Evolutionary conservation across 37 sponge, comb jelly and placozoan species (phyloP), one percentile per base, ranked within the genome.

Genomic region (Oopsacas minuta): DNA sequence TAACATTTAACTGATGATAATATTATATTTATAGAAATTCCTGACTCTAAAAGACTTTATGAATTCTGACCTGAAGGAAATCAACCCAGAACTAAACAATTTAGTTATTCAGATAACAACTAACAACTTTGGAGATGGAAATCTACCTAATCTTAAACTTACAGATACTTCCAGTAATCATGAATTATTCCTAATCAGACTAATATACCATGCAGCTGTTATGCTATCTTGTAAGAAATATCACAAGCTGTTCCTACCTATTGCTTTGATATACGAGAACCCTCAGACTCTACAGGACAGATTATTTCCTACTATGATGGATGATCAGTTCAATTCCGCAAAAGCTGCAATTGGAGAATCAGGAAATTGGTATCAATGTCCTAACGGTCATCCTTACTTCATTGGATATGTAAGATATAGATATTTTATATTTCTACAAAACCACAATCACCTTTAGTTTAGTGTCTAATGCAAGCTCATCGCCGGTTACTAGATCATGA

Each of bases 241-340:
- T 34, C 20, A 61, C 30, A 61, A 61, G 30, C 30, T 61, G 30
- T 61, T 61, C 75, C 7, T 34, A 3, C 75, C 75, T 32, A 61
- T 61, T 61, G 75, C 75, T 61, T 3, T 61, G 75, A 3, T 61
- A 25, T 61, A 61, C 30, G 75, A 61, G 1, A 61, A 61, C 20
- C 75, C 75, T 61, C 5, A 7, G 22, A 20, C 28, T 61, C 75
- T 61, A 32, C 20, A 61, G 28, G 75, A n/a, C 75, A 61, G 28
- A 12, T 34, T 61, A 25, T 61, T 61, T 61, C 75, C 75, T 61
- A 61, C 75, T 25, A 61, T 61, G 75, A 61, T 61, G 75, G 75
- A 61, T 61, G 75, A 61, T n/a, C 75, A 61, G 30, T n/a, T 61
- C 75, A 32, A 32, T 20, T 25, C 75, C 7, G 75, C 75, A 5